Evolutionary conservation across 2,113 vertebrate genomes (phyloP).

Genomic region (Pardalotus punctatus): DNA sequence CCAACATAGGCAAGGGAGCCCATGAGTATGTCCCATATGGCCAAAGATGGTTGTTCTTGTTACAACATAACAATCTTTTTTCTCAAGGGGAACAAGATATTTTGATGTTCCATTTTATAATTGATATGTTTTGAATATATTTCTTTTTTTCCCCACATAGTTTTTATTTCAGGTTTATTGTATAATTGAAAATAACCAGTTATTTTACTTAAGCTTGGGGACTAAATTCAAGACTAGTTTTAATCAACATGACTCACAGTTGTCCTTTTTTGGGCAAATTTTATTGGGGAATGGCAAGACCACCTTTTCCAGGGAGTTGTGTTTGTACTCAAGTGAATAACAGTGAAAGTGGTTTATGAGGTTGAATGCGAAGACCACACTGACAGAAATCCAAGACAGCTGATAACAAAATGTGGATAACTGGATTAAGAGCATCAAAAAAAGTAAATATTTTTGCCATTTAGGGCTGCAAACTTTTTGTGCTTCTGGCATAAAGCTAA

Average conservation of each 20-base stretch:
- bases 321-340: neutral
- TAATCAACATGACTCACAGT: neutral
- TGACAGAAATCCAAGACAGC: neutral
- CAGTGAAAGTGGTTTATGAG: neutral
- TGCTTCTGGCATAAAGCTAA: neutral
- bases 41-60: neutral
- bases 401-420: neutral
- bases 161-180: neutral
- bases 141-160: neutral
- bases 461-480: neutral
- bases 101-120: neutral
- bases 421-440: neutral
- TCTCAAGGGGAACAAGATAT: neutral
- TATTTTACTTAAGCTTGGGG: neutral
- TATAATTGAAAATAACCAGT: neutral
- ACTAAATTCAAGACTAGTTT: neutral
- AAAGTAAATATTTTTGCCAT: neutral
- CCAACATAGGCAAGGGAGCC: neutral
- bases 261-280: neutral
- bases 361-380: neutral
- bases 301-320: neutral
- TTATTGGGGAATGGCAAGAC: neutral
- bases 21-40: too few relatives aligned
- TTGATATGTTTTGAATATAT: neutral
- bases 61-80: accelerated